Conservation (phyloP, 2,888 invertebrate species). For the Stenodema calcarata region DNA sequence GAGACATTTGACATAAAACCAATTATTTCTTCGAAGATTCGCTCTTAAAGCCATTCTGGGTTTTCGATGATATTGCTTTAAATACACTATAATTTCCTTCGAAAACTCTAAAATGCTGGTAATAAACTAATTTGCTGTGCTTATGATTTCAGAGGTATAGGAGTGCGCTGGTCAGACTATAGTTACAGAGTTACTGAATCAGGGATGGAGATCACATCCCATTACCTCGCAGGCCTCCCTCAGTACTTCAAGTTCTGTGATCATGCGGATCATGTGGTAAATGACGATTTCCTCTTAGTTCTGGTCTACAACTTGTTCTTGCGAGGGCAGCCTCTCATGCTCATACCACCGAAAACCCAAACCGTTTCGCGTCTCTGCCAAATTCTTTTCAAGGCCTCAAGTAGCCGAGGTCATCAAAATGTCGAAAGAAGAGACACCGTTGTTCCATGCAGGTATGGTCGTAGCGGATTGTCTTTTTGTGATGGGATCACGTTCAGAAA, state of each 20-base stretch:
- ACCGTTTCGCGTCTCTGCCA: not conserved
- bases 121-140: not conserved
- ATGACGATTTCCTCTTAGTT: not conserved
- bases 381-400: not conserved
- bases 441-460: not conserved
- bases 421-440: not conserved
- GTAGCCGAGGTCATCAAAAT: not conserved
- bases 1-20: too few species aligned
- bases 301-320: not conserved
- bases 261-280: not conserved
- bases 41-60: too few species aligned
- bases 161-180: not conserved
- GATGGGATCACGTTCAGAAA: not conserved
- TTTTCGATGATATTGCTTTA: not conserved
- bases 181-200: not conserved
- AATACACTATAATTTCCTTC: not conserved
- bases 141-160: not conserved
- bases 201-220: not conserved
- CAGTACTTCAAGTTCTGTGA: not conserved
- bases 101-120: not conserved
- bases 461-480: not conserved
- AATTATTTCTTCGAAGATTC: too few species aligned
- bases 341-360: not conserved
- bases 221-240: not conserved
- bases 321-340: not conserved